These are phyloP conservation scores for Lasius platythorax DNA, from an alignment of 2,888 invertebrate species.

Conservation along the genomic window DNA sequence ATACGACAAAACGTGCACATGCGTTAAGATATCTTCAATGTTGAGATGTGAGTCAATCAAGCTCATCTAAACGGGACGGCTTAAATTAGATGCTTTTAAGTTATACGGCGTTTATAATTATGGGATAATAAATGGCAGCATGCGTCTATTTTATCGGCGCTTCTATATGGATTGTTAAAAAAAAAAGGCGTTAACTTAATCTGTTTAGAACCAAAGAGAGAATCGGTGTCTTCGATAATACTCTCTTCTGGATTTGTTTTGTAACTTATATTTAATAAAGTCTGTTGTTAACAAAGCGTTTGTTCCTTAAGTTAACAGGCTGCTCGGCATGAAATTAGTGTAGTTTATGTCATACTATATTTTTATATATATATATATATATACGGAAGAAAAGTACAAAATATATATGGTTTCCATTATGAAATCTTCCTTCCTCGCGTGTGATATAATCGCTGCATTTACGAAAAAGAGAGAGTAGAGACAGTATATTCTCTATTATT, in stretches of 20 bases:
- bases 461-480: not conserved
- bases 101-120: constrained; percentile 19
- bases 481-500: constrained; percentile 18
- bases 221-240: constrained; percentile 52
- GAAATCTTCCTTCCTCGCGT: constrained; percentile 38
- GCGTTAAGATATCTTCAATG: not conserved
- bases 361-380: constrained; percentile 29
- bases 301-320: constrained; percentile 44
- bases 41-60: not conserved
- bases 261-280: constrained; percentile 70
- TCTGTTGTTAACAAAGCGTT: constrained; percentile 65
- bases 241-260: constrained; percentile 58
- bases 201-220: constrained; percentile 33
- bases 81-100: not conserved
- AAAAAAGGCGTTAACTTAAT: constrained; percentile 8
- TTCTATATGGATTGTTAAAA: constrained; percentile 64
- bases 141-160: constrained; percentile 32
- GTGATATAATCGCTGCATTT: constrained; percentile 52
- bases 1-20: not conserved
- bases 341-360: constrained; percentile 38
- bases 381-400: constrained; percentile 61
- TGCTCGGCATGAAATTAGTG: constrained; percentile 51
- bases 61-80: not conserved
- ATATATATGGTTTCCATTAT: constrained; percentile 60
- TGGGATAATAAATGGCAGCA: constrained; percentile 29